Evolutionary conservation across 2,113 vertebrate genomes (phyloP).

Genomic region (Neogobius melanostomus): DNA sequence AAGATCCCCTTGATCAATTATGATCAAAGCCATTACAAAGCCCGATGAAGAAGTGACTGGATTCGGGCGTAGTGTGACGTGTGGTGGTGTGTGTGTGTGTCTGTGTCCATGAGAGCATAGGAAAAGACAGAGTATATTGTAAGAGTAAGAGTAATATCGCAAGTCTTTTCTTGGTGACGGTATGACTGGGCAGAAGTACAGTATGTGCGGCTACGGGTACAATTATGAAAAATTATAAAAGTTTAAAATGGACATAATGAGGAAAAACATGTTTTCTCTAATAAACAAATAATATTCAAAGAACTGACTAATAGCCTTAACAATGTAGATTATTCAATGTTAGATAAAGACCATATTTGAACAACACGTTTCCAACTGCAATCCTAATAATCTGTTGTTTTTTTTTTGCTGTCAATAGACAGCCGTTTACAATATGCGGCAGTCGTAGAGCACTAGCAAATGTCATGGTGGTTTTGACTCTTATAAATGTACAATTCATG

Average conservation of each 20-base stretch:
- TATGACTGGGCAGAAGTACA: neutral
- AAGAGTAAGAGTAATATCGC: neutral
- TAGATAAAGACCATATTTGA: too few relatives aligned
- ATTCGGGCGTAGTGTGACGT: constrained; percentile 31
- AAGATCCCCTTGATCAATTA: constrained; percentile 67
- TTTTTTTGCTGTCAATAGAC: too few relatives aligned
- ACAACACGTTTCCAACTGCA: too few relatives aligned
- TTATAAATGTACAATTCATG: neutral
- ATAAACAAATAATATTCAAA: too few relatives aligned
- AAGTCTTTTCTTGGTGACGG: neutral
- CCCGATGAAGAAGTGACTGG: constrained; percentile 20
- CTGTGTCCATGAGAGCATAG: neutral
- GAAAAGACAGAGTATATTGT: neutral
- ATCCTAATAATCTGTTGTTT: too few relatives aligned
- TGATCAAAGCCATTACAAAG: constrained; percentile 71
- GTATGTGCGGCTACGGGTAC: too few relatives aligned
- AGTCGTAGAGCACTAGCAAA: neutral
- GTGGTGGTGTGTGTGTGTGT: constrained; percentile 7
- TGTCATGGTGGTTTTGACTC: neutral
- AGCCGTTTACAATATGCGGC: too few relatives aligned
- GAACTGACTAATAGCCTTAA: too few relatives aligned
- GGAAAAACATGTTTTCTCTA: too few relatives aligned
- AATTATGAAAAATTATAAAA: too few relatives aligned
- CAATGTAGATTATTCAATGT: too few relatives aligned
- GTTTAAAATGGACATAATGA: too few relatives aligned